Conservation (phyloP, 2,888 invertebrate species). For the Heliconius sara region DNA sequence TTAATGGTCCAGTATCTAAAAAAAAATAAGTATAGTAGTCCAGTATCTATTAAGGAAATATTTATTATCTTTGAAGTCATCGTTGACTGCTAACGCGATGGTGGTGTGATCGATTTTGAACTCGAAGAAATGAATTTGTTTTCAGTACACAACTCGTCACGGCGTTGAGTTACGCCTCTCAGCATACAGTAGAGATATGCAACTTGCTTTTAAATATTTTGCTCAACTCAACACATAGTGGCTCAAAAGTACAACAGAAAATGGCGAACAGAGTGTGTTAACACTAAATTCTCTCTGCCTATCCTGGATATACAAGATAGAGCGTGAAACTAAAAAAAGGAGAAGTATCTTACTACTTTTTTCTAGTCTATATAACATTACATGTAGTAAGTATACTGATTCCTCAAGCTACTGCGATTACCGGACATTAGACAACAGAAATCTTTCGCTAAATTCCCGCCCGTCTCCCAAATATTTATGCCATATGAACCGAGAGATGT, state of each 20-base stretch:
- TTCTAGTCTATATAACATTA: not conserved
- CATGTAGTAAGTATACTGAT: conserved; percentile 5
- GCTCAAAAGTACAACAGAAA: too few species aligned
- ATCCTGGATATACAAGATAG: too few species aligned
- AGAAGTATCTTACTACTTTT: not conserved
- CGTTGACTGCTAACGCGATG: not conserved
- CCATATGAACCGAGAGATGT: conserved; percentile 22
- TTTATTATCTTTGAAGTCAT: not conserved
- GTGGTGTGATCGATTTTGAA: not conserved
- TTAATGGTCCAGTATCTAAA: not conserved
- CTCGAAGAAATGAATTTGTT: too few species aligned
- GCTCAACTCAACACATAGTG: too few species aligned
- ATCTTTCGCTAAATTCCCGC: conserved; percentile 28
- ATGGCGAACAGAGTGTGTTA: not conserved
- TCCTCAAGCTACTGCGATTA: conserved; percentile 30
- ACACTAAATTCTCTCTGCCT: not conserved
- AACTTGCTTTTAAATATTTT: too few species aligned
- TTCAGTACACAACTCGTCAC: too few species aligned
- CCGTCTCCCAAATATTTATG: conserved; percentile 33
- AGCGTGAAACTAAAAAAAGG: not conserved
- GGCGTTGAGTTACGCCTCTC: too few species aligned
- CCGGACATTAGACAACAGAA: conserved; percentile 26
- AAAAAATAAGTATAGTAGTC: too few species aligned
- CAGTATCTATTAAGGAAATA: not conserved
- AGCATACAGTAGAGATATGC: too few species aligned